Conservation (phyloP, 1,140 invertebrate genomes). For the Leptinotarsa undecemlineata region DNA sequence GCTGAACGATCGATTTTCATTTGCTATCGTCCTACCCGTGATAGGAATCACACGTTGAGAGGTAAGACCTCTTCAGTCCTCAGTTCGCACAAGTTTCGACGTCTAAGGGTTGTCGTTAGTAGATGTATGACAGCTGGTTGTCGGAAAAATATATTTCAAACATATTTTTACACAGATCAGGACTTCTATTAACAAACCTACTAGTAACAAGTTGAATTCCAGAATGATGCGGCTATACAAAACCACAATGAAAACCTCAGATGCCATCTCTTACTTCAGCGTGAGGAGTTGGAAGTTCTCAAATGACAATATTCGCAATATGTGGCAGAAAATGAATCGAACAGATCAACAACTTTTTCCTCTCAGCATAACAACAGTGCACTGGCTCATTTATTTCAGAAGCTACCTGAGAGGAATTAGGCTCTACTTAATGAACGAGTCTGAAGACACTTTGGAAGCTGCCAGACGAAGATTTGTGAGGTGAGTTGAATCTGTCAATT, state of each 20-base stretch:
- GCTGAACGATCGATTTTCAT: too few species aligned
- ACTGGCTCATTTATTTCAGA: constrained; percentile 63
- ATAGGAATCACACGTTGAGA: too few species aligned
- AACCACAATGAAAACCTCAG: background rate
- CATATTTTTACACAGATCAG: background rate
- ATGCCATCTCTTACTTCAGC: constrained; percentile 59
- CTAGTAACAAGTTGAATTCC: background rate
- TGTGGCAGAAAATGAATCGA: constrained; percentile 62
- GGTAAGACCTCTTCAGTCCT: too few species aligned
- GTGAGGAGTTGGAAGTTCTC: constrained; percentile 70
- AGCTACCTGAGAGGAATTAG: constrained; percentile 61
- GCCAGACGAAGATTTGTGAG: constrained; percentile 44
- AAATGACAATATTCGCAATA: constrained; percentile 63
- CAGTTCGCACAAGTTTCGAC: too few species aligned
- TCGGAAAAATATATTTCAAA: too few species aligned
- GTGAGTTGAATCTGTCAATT: constrained; percentile 6
- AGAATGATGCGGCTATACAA: constrained; percentile 4
- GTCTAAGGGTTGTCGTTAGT: too few species aligned
- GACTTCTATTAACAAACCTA: background rate
- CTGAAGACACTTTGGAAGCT: constrained; percentile 59
- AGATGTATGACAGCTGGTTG: too few species aligned
- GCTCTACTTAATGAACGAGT: constrained; percentile 65
- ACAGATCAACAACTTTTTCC: constrained; percentile 66
- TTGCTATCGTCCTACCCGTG: too few species aligned
- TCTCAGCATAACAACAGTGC: constrained; percentile 67